Percentiles rank a stretch among this genome's conserved stretches.
phyloP scores from a whole-genome alignment of 2,113 vertebrate species.

The Sialia sialis region DNA sequence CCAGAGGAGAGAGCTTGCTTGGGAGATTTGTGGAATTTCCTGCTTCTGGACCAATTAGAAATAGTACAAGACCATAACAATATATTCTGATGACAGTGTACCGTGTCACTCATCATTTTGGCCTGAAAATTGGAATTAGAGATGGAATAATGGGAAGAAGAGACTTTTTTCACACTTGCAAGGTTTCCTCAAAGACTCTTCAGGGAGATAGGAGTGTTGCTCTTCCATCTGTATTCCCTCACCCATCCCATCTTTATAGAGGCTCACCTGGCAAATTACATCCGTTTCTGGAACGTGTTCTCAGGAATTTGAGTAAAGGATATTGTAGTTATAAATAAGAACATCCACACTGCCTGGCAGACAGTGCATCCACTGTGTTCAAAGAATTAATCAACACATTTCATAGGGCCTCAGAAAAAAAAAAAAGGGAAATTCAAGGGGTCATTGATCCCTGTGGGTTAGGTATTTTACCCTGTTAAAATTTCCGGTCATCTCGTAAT shows the following conservation, averaged over 20 bases:
- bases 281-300: neutral
- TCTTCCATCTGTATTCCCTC: slow-evolving; percentile 38
- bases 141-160: neutral
- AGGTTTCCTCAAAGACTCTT: slow-evolving; percentile 32
- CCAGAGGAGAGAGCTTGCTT: neutral
- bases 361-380: neutral
- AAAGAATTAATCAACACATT: neutral
- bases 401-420: neutral
- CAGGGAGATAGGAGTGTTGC: neutral
- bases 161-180: neutral
- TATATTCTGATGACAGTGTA: neutral
- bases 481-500: neutral
- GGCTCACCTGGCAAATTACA: slow-evolving; percentile 33
- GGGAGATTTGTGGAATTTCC: slow-evolving; percentile 44
- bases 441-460: neutral
- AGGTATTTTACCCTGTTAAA: neutral
- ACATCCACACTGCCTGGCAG: slow-evolving; percentile 40
- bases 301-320: slow-evolving; percentile 29
- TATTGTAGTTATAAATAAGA: slow-evolving; percentile 7
- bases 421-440: neutral
- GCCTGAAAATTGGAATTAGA: neutral
- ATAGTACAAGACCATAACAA: neutral
- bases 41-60: slow-evolving; percentile 33
- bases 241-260: slow-evolving; percentile 38
- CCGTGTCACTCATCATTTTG: neutral